Evolutionary conservation across 2,888 invertebrate genomes (phyloP).

Genomic region (Ypsolopha sequella): DNA sequence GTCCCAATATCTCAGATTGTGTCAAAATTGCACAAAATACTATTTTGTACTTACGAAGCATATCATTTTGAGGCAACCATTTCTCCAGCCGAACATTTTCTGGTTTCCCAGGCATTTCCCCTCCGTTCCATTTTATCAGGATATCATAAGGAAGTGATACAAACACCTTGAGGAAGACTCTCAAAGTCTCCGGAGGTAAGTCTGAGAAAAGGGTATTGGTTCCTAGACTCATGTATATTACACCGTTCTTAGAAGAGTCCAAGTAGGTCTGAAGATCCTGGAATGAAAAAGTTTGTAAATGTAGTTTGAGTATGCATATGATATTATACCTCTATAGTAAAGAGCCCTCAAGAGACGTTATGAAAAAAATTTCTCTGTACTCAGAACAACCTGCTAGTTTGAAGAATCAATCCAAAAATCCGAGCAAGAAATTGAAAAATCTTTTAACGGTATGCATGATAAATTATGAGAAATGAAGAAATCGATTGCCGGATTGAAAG

Average conservation of each 20-base stretch:
- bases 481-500: no score
- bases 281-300: neutral
- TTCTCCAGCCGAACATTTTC: neutral
- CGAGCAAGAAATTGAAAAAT: no score
- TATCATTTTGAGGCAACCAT: conserved; percentile 4
- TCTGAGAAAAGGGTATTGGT: conserved; percentile 1
- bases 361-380: no score
- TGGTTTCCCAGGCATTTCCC: neutral
- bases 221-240: conserved; percentile 2
- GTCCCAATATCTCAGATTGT: neutral
- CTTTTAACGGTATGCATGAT: no score
- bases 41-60: conserved; percentile 4
- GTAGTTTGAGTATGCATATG: neutral
- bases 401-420: no score
- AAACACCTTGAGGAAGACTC: neutral
- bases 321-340: no score
- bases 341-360: no score
- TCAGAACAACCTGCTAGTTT: no score
- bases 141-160: conserved; percentile 3
- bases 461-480: no score
- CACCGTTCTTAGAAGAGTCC: conserved; percentile 1
- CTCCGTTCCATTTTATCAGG: conserved; percentile 4
- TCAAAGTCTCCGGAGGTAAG: neutral
- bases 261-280: conserved; percentile 2
- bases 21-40: no score